Conservation (phyloP, 2,888 invertebrate genomes). For the Eudasyphora cyanicolor region DNA sequence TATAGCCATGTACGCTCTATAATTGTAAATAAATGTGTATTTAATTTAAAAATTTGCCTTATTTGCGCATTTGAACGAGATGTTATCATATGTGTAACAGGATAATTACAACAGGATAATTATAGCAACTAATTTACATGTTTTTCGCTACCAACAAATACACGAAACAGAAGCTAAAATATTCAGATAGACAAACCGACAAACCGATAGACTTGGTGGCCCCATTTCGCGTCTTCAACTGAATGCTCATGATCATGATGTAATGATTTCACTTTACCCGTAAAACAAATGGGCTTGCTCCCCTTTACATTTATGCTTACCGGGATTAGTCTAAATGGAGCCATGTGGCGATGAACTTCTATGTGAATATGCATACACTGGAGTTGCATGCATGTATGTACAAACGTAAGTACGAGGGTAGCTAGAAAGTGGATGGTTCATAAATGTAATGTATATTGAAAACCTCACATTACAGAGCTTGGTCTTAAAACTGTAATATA, state of each 20-base stretch:
- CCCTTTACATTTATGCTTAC: not conserved
- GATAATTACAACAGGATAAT: constrained; percentile 43
- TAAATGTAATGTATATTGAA: too few species aligned
- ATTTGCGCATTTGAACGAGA: not conserved
- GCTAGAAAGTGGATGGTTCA: too few species aligned
- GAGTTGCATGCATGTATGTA: too few species aligned
- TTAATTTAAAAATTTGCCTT: too few species aligned
- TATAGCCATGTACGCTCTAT: too few species aligned
- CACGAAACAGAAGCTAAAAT: not conserved
- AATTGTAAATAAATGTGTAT: too few species aligned
- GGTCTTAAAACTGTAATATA: too few species aligned
- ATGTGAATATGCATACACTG: too few species aligned
- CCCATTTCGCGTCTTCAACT: not conserved
- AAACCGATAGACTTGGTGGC: not conserved
- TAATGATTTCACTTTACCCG: not conserved
- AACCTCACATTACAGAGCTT: too few species aligned
- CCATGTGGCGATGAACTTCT: too few species aligned
- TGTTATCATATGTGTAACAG: constrained; percentile 5
- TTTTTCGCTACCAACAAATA: not conserved
- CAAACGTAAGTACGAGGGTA: too few species aligned
- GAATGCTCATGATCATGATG: not conserved
- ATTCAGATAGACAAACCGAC: not conserved
- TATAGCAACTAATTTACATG: constrained; percentile 56
- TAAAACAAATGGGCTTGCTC: too few species aligned
- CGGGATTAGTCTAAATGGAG: not conserved